Percentiles rank a stretch among this genome's conserved stretches.
Evolutionary conservation across 1,140 invertebrate species (phyloP).

Genomic region (Philotrypesis tridentata): DNA sequence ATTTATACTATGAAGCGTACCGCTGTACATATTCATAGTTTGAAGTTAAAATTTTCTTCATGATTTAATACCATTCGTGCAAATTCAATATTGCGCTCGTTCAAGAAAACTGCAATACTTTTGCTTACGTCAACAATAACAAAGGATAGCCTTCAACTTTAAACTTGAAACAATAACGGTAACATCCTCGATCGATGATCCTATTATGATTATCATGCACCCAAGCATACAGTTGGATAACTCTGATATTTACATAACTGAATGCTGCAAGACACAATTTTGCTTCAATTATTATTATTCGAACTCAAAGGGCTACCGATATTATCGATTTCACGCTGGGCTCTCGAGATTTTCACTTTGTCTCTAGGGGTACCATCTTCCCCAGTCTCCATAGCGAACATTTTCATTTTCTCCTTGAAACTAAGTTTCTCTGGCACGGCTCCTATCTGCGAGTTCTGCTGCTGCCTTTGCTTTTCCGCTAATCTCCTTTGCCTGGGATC

Average conservation of each 20-base stretch:
- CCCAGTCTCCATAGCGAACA: conserved; percentile 95
- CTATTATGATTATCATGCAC: conserved; percentile 42
- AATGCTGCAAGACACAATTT: conserved; percentile 25
- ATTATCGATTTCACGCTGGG: conserved; percentile 92
- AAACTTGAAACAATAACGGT: conserved; percentile 43
- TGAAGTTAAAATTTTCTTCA: conserved; percentile 12
- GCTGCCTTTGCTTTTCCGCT: conserved; percentile 84
- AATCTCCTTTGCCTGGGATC: conserved; percentile 88
- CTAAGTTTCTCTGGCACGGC: conserved; percentile 91
- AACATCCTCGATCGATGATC: conserved; percentile 41
- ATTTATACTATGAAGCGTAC: conserved; percentile 7
- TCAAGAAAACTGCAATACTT: conserved; percentile 44
- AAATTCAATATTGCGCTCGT: conserved; percentile 6
- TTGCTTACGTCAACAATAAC: conserved; percentile 43
- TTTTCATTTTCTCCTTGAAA: conserved; percentile 97
- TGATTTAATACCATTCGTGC: conserved; percentile 9
- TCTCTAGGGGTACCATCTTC: conserved; percentile 90
- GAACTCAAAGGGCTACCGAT: conserved; percentile 73
- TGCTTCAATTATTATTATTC: conserved; percentile 64
- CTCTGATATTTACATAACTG: conserved; percentile 36
- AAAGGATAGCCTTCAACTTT: conserved; percentile 45
- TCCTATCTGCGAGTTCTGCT: conserved; percentile 77
- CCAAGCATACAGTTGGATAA: conserved; percentile 33
- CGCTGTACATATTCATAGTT: neutral
- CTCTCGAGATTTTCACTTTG: conserved; percentile 94